Percentiles rank a stretch among this genome's conserved stretches.
These are phyloP conservation scores for Ochropleura leucogaster DNA, from an alignment of 2,888 invertebrate genomes.

Conservation along the genomic window DNA sequence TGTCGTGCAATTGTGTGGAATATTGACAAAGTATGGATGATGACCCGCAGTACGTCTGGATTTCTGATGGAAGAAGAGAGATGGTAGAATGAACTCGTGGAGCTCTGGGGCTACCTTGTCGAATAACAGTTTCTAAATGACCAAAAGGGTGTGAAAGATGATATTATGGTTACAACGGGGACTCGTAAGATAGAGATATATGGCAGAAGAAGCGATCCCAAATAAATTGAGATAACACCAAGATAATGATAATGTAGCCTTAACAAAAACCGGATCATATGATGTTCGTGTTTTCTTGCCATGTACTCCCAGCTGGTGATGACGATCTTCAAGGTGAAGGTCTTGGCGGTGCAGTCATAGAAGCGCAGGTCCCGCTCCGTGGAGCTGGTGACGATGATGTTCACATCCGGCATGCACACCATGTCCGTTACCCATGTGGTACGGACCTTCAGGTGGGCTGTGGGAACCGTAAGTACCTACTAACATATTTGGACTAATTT, in stretches of 20 bases:
- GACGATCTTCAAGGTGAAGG: conserved; percentile 93
- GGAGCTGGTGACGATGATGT: conserved; percentile 94
- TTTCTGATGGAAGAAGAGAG: too few species aligned
- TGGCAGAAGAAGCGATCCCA: background rate
- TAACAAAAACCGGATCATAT: background rate
- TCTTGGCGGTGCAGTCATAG: conserved; percentile 94
- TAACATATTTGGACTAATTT: background rate
- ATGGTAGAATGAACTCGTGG: too few species aligned
- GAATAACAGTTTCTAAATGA: too few species aligned
- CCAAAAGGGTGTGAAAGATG: too few species aligned
- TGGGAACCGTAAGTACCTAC: background rate
- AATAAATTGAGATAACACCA: background rate
- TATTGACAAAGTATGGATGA: too few species aligned
- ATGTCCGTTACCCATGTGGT: conserved; percentile 94
- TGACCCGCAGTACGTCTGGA: too few species aligned
- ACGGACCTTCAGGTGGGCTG: conserved; percentile 91
- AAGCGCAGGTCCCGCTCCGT: conserved; percentile 95
- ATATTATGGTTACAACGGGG: too few species aligned
- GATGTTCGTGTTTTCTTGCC: conserved; percentile 66
- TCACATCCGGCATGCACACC: conserved; percentile 94
- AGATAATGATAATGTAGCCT: background rate
- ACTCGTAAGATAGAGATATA: too few species aligned
- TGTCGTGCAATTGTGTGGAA: too few species aligned
- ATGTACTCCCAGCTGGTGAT: conserved; percentile 92
- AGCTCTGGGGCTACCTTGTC: too few species aligned